Percentiles rank a stretch among this genome's conserved stretches.
phyloP scores from a whole-genome alignment of 2,113 vertebrate genomes.

The Helogale parvula region DNA sequence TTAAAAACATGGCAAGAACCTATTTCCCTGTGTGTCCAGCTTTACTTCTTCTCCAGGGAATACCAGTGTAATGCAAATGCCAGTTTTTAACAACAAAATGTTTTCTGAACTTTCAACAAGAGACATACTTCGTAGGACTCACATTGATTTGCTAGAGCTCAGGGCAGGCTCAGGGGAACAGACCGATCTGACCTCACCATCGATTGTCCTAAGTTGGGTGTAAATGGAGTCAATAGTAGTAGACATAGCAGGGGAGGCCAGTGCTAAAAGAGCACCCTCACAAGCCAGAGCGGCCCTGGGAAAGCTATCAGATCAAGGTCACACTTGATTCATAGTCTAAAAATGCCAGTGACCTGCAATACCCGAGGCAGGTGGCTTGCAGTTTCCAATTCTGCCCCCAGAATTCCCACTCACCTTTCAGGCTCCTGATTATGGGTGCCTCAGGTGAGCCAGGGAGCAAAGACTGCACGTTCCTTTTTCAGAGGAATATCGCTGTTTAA shows the following conservation, averaged over 20 bases:
- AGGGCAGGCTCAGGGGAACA: background rate
- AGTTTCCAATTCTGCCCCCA: background rate
- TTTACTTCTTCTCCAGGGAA: background rate
- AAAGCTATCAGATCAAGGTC: background rate
- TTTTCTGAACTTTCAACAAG: background rate
- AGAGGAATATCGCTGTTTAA: conserved; percentile 46
- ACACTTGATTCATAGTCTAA: background rate
- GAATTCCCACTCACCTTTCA: background rate
- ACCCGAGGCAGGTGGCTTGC: background rate
- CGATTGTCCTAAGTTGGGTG: background rate
- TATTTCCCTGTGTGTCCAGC: background rate
- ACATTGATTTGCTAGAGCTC: background rate
- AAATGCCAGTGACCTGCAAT: background rate
- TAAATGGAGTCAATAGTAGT: background rate
- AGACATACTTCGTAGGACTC: background rate
- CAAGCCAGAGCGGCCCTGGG: background rate
- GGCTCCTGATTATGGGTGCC: background rate
- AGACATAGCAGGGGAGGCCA: background rate
- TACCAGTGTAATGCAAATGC: background rate
- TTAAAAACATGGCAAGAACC: background rate
- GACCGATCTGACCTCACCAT: background rate
- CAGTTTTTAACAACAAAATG: background rate
- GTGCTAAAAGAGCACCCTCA: background rate
- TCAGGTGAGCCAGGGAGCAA: background rate
- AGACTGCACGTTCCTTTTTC: background rate